Conservation (phyloP, 2,797 vertebrate genomes). For the Numenius phaeopus region DNA sequence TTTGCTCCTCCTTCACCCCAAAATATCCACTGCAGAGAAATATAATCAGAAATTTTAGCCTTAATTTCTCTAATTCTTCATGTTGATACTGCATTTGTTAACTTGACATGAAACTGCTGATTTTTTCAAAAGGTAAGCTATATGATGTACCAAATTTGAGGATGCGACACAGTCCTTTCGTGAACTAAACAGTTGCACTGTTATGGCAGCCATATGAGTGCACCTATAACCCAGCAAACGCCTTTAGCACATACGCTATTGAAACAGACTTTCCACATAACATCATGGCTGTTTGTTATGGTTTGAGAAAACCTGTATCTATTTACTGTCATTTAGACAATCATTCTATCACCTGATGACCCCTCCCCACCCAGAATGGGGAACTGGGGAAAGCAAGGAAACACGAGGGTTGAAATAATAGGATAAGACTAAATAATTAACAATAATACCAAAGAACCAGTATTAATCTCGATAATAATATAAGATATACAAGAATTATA, state of each 20-base stretch:
- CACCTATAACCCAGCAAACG: background rate
- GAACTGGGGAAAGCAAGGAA: too few relatives aligned
- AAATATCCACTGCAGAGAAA: background rate
- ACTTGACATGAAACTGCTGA: background rate
- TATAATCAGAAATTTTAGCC: background rate
- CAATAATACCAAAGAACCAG: too few relatives aligned
- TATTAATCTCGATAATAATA: too few relatives aligned
- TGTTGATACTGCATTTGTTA: background rate
- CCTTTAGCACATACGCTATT: background rate
- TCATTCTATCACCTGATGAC: too few relatives aligned
- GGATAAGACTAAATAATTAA: too few relatives aligned
- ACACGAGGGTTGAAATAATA: too few relatives aligned
- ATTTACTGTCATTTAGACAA: too few relatives aligned
- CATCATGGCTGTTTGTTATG: background rate
- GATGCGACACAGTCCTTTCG: rapidly evolving
- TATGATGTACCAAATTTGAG: background rate
- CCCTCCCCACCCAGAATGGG: too few relatives aligned
- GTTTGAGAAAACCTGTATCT: too few relatives aligned
- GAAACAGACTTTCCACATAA: background rate
- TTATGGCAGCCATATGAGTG: background rate
- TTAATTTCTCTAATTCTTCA: background rate
- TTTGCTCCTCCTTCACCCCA: background rate
- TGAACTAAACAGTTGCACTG: rapidly evolving
- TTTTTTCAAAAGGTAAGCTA: background rate
- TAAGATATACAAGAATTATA: too few relatives aligned